phyloP scores from a whole-genome alignment of 2,797 vertebrate species.

The Lithobates sylvaticus region DNA sequence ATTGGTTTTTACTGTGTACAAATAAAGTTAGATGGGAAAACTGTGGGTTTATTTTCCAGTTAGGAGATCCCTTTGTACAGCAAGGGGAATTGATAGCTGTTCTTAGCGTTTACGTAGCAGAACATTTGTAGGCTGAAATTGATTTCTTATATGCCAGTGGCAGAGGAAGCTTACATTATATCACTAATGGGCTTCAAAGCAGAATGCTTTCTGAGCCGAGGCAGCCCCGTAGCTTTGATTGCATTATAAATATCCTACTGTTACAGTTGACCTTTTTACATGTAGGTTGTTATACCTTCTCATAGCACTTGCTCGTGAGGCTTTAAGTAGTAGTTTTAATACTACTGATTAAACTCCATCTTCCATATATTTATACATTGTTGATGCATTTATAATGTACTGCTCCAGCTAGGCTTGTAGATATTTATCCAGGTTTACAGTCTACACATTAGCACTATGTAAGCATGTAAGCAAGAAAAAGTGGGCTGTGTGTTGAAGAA shows the following conservation, averaged over 20 bases:
- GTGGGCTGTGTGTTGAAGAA: too few relatives aligned
- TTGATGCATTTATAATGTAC: background rate
- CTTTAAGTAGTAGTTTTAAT: background rate
- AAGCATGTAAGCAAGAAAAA: too few relatives aligned
- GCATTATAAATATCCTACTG: slow-evolving; percentile 39
- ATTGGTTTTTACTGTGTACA: slow-evolving; percentile 58
- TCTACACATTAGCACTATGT: too few relatives aligned
- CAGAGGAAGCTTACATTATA: slow-evolving; percentile 36
- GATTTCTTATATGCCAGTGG: slow-evolving; percentile 56
- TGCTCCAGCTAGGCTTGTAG: background rate
- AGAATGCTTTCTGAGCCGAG: slow-evolving; percentile 20
- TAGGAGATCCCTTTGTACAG: slow-evolving; percentile 51
- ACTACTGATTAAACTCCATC: background rate
- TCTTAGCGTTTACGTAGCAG: slow-evolving; percentile 58
- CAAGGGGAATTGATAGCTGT: slow-evolving; percentile 57
- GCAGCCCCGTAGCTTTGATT: slow-evolving; percentile 31
- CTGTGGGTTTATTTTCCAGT: slow-evolving; percentile 54
- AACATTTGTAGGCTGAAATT: slow-evolving; percentile 58
- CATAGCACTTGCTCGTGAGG: background rate
- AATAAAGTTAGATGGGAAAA: slow-evolving; percentile 59
- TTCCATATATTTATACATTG: background rate
- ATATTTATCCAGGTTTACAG: too few relatives aligned
- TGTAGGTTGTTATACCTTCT: slow-evolving; percentile 2
- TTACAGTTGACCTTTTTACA: slow-evolving; percentile 11
- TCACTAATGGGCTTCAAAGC: slow-evolving; percentile 45